Base-by-base conservation (phyloP, 23 tunicate genomes). In the Trididemnum miniatum region DNA sequence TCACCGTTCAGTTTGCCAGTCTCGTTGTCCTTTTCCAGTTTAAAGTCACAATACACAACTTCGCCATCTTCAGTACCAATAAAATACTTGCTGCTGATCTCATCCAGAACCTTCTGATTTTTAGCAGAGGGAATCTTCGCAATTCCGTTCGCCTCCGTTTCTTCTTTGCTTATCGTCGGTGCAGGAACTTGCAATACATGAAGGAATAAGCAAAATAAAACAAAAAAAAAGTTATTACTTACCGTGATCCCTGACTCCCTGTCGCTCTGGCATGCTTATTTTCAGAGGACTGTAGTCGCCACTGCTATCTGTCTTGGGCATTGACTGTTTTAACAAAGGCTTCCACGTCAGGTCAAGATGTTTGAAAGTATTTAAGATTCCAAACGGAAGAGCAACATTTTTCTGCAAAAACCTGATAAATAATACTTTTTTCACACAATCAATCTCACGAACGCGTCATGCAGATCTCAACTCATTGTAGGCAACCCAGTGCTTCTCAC, bases 61-160 rank as follows among this genome's bases (percentile, higher is more conserved):
- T 95, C 96, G 0, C 99, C 99, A 80, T 95, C 99, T 57, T 95
- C 96, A 0, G 99, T 90, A 20, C 96, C 99, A 51, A 86, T 63
- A 64, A 95, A 95, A 65, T 81, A 93, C 29, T n/a, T 22, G 29
- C 28, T 62, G 29, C 29, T 62, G 5, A 62, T 26, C 26, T 5
- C 26, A 22, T 62, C 67, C 28, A 62, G 26, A 18, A 62, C 67
- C 29, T 62, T 62, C 67, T 69, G 75, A 12, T 5, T 15, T 37
- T 69, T 69, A 12, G 37, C 75, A 31, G 75, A 69, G 5, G 69
- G 69, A 5, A 62, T 5, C 30, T 62, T 62, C 29, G 69, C 69
- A 5, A 62, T 25, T 22, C 69, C 69, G 15, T 15, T 15, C 54
- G 54, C 15, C 12, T 15, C 54, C 15, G 54, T 9, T 44, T 62